Base-by-base conservation (phyloP, 2,113 vertebrate species). In the Syrrhaptes paradoxus region DNA sequence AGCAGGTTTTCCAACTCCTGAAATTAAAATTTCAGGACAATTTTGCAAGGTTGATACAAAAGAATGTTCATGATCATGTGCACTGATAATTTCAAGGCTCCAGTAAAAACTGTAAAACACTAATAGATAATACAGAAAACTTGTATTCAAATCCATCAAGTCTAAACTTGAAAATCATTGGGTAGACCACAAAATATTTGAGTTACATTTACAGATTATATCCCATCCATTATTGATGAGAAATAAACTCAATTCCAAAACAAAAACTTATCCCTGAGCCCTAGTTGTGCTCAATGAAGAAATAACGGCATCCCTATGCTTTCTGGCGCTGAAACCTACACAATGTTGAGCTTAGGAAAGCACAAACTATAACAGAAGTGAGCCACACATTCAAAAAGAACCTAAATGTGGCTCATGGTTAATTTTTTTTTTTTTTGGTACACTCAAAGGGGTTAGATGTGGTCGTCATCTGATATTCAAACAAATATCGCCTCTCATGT, bases 1-100 rank as follows among this genome's bases (percentile, higher is more conserved):
- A 89, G 68, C 29, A 89, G 48, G 11, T 71, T 94, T 70, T 80
- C 15, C 16, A 7, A 57, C 48, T 81, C 55, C 16, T 87, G 38
- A 59, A 89, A 89, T 48, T 38, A 82, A 85, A 71, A 63, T 59
- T 89, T 78, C 29, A 54, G 46, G 26, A 87, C 17, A 71, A 59
- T 45, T 94, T 93, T 75, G 45, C 57, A 75, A 45, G 8, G 10
- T 18, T 78, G 19, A 22, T 55, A 51, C 38, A 49, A 70, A 91
- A 89, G 15, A 66, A 82, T 3, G 5, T 29, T 20, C 13, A 15
- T 6, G 5, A n/a, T 61, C 2, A 1, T 1, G 2, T 9, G 13
- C 17, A 57, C 7, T 1, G 5, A 67, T 11, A 55, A 85, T 63
- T 79, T 71, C 61, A 68, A 83, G 11, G 29, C 18, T 79, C 45